Base-by-base conservation (phyloP, 2,797 vertebrate genomes). In the Sebastes flavidus region DNA sequence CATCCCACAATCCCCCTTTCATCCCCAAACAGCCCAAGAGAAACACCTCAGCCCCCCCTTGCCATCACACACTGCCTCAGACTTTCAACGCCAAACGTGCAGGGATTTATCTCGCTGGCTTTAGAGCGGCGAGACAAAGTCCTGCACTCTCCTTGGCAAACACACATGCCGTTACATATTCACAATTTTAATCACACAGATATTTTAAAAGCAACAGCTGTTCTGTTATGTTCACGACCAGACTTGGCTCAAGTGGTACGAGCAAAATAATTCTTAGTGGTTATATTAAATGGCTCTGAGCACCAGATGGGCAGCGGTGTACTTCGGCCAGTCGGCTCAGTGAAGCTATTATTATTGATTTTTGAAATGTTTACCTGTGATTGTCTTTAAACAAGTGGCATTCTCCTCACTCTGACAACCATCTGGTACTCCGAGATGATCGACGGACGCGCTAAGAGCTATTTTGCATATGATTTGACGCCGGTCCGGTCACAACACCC, bases 171-270 rank as follows among this genome's bases (percentile, higher is more conserved):
- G 27, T 82, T 61, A 77, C 72, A 75, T 55, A 38, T 42, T 72
- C 34, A 18, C 78, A 63, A 29, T 76, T 78, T 72, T 67, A 78
- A 72, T 75, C 81, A 55, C 66, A 59, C 72, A 52, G 42, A 72
- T 65, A 38, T 80, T 83, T 92, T 63, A 65, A 73, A 84, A 87
- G 80, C 27, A 30, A 62, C 69, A 79, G 83, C 61, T 2, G 46
- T 16, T 82, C 67, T 36, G 72, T 78, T 34, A 78, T 10, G 75
- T 72, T 68, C 77, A 29, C 8, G 12, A 76, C 77, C 79, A 77
- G 80, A 71, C 73, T 69, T 38, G 73, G 83, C 72, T 83, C 65
- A 24, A 73, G 65, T 25, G 59, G 29, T n/a, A 36, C 38, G 36
- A 60, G 24, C 2, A 30, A 71, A 62, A 72, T 82, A 69, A 77